Conservation (phyloP, 2,797 vertebrate species). For the Tenualosa ilisha region DNA sequence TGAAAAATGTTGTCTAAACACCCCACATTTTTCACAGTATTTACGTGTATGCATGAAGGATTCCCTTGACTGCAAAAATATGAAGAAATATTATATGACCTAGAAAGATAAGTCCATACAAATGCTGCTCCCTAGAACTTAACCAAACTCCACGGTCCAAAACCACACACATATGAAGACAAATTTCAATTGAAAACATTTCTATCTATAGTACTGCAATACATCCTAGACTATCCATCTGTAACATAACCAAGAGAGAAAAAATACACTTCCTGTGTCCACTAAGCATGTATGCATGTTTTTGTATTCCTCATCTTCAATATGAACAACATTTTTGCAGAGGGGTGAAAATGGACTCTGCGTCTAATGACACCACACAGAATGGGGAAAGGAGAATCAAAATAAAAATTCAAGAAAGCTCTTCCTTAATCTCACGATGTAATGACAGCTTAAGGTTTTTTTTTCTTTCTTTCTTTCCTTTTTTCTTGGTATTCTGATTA, state of each 20-base stretch:
- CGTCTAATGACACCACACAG: background rate
- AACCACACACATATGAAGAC: background rate
- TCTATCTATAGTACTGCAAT: background rate
- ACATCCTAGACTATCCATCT: background rate
- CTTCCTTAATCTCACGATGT: conserved; percentile 83
- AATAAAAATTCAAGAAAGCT: conserved; percentile 67
- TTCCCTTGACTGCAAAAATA: background rate
- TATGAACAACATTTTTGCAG: background rate
- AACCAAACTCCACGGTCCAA: background rate
- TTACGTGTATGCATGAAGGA: background rate
- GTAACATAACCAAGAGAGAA: background rate
- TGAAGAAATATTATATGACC: background rate
- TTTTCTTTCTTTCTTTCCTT: conserved; percentile 61
- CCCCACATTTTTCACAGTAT: background rate
- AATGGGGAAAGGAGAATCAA: conserved; percentile 43
- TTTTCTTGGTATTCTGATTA: conserved; percentile 84
- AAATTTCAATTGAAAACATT: background rate
- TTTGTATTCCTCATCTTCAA: background rate
- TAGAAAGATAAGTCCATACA: background rate
- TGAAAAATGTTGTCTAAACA: background rate
- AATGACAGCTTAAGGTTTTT: conserved; percentile 76
- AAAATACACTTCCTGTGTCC: background rate
- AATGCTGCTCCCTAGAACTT: background rate
- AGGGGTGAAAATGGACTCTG: background rate
- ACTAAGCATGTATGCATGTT: background rate